These are phyloP conservation scores for Formica selysi DNA, from an alignment of 1,140 invertebrate species.

Conservation along the genomic window DNA sequence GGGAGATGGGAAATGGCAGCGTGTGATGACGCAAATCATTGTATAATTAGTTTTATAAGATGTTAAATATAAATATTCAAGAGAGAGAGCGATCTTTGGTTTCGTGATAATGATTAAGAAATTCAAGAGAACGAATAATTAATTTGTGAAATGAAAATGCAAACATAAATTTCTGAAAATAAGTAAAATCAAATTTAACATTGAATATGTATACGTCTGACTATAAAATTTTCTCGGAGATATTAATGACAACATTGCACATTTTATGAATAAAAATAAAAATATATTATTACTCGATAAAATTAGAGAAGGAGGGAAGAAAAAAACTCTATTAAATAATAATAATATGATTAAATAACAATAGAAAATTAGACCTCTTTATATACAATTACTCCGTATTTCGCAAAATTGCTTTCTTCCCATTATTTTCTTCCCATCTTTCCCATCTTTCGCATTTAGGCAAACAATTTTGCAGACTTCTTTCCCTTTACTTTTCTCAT, in stretches of 20 bases:
- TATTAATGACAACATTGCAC: background rate
- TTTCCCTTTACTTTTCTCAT: background rate
- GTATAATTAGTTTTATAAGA: background rate
- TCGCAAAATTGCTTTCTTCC: background rate
- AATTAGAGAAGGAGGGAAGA: background rate
- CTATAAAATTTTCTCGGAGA: background rate
- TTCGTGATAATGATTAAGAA: background rate
- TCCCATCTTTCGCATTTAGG: conserved; percentile 22
- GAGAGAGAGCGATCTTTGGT: background rate
- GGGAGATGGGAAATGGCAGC: background rate
- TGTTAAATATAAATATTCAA: background rate
- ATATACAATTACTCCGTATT: background rate
- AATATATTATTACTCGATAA: background rate
- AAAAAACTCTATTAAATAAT: background rate
- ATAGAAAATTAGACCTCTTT: background rate
- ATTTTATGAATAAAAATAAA: background rate
- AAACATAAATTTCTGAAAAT: too few relatives aligned
- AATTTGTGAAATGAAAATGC: background rate
- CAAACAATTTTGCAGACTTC: conserved; percentile 7
- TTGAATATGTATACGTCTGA: background rate
- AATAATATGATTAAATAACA: background rate
- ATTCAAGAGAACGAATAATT: background rate
- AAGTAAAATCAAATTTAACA: background rate
- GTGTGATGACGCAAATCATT: background rate
- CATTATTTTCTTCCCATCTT: background rate